Evolutionary conservation across 1,140 invertebrate genomes (phyloP), one percentile per base, ranked within the genome.

Genomic region (Brachionus koreanus): DNA sequence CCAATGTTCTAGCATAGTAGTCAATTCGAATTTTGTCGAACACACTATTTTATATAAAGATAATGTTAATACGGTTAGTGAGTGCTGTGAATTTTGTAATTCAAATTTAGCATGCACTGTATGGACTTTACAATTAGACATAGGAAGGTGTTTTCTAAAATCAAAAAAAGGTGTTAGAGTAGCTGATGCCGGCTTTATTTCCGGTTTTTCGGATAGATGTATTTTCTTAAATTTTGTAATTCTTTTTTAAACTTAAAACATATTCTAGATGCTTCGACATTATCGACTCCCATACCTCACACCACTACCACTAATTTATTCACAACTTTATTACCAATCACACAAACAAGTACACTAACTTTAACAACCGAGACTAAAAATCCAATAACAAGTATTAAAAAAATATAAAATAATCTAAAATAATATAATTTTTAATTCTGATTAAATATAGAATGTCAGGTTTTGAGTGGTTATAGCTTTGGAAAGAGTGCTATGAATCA

Each of bases 61-160:
- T 29, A 79, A 79, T 79, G 76, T 79, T 4, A 42, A 79, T 23
- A 79, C 49, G 9, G 49, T 79, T 13, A 61, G 19, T 42, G 76
- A 79, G 16, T 79, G 76, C 25, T 79, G 76, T 23, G 76, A 79
- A 57, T 79, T 79, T 79, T 79, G 76, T n/a, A 79, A 79, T 79
- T 79, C 76, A 16, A 79, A 79, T 29, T 13, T 42, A n/a, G 49
- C 49, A 19, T 79, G 76, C 12, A 35, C 33, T 12, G 76, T 79
- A 23, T 79, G 76, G 76, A 79, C 76, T 3, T 25, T 79, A 12
- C 76, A 79, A 79, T 25, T 65, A 19, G 76, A 79, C 16, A 79
- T 79, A 23, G 61, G 61, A 29, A 57, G 76, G 35, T 79, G 76
- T 65, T 61, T 39, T 4, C 39, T 79, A 39, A 57, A 65, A 43